Conservation (phyloP, 2,113 vertebrate species). For the Indicator maculatus region DNA sequence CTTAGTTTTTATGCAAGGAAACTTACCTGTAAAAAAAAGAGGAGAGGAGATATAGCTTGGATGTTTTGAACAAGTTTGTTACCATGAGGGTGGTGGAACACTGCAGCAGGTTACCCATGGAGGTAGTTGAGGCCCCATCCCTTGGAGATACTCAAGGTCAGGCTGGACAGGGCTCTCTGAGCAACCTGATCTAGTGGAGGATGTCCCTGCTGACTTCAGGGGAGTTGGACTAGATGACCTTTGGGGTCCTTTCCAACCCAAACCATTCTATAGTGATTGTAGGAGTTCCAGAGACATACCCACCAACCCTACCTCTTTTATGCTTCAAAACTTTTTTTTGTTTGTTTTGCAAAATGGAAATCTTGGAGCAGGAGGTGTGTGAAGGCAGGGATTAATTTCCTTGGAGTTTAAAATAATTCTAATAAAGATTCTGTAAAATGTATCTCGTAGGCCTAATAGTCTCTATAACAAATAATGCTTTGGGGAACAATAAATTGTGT, state of each 20-base stretch:
- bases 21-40: neutral
- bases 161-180: too few species aligned
- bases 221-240: too few species aligned
- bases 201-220: too few species aligned
- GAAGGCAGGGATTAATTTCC: conserved; percentile 32
- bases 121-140: too few species aligned
- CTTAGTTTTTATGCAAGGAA: neutral
- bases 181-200: too few species aligned
- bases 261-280: too few species aligned
- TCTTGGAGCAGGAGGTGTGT: neutral
- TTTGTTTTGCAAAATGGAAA: conserved; percentile 33
- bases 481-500: conserved; percentile 51
- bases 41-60: too few species aligned
- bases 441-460: conserved; percentile 22
- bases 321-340: neutral
- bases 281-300: neutral
- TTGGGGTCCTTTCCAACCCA: too few species aligned
- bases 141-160: too few species aligned
- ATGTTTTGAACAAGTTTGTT: too few species aligned
- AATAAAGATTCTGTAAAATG: conserved; percentile 39
- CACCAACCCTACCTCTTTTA: neutral
- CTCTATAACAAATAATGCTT: conserved; percentile 47
- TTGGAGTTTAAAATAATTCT: conserved; percentile 52
- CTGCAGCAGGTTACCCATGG: too few species aligned
- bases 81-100: too few species aligned